Percentiles rank a stretch among this genome's conserved stretches.
Conservation (phyloP, 2,113 vertebrate genomes). For the Thomomys bottae region DNA sequence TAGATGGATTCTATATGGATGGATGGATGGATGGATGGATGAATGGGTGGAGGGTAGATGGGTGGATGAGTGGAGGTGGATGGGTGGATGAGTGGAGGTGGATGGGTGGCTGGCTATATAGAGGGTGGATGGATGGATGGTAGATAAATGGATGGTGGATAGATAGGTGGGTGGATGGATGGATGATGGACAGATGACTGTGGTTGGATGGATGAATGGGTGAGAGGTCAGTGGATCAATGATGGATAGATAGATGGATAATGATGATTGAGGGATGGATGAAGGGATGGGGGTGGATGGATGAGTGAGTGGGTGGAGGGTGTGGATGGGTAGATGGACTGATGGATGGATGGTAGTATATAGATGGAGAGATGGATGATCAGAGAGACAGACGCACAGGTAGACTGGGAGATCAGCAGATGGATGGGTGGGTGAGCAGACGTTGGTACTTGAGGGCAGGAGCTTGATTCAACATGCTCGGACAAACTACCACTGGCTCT, state of each 20-base stretch:
- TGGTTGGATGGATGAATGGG: neutral
- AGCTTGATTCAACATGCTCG: neutral
- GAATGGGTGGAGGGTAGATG: neutral
- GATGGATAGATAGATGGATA: too few species aligned
- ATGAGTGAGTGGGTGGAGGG: too few species aligned
- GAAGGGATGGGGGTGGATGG: too few species aligned
- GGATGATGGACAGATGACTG: too few species aligned
- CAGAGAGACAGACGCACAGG: too few species aligned
- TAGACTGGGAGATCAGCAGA: neutral
- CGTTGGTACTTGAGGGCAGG: too few species aligned
- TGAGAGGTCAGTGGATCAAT: too few species aligned
- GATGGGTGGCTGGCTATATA: neutral
- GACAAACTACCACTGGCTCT: accelerated
- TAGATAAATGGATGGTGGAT: neutral
- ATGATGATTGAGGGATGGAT: too few species aligned
- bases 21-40: neutral
- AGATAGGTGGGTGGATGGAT: neutral
- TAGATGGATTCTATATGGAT: neutral
- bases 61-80: neutral
- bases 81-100: neutral
- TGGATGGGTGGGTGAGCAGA: neutral
- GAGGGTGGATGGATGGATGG: neutral
- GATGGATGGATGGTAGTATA: accelerated
- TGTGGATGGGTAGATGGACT: too few species aligned
- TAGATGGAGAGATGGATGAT: neutral